Percentiles rank a stretch among this genome's conserved stretches.
Evolutionary conservation across 2,797 vertebrate species (phyloP).

Genomic region (Melanotaenia parkinsoni): DNA sequence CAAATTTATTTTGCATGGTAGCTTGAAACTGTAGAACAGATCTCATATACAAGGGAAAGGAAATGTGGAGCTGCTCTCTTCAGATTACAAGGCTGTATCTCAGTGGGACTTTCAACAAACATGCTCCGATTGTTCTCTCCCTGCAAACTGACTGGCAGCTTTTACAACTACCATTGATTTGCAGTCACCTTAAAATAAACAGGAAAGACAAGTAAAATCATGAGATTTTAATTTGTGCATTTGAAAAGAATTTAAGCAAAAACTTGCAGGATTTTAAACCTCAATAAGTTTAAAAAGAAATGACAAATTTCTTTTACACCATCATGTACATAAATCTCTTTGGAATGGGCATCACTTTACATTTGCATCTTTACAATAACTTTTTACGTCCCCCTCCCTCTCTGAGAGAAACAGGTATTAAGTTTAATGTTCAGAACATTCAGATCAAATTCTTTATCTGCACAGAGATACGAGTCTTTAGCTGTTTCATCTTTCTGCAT

Average conservation of each 20-base stretch:
- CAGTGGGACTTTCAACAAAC: too few species aligned
- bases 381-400: not conserved
- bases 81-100: too few species aligned
- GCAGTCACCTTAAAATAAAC: not conserved
- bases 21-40: not conserved
- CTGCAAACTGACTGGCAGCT: not conserved
- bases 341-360: not conserved
- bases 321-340: not conserved
- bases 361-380: not conserved
- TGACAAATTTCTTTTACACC: not conserved
- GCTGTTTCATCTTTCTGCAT: slow-evolving; percentile 5
- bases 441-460: slow-evolving; percentile 1
- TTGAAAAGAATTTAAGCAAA: not conserved
- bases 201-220: not conserved
- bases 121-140: not conserved
- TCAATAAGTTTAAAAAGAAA: too few species aligned
- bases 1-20: not conserved
- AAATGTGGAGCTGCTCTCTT: not conserved
- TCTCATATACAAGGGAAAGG: not conserved
- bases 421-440: not conserved
- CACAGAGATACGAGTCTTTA: slow-evolving; percentile 7
- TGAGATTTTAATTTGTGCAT: not conserved
- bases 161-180: not conserved
- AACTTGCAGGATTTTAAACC: not conserved
- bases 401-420: not conserved